Base-by-base conservation (phyloP, 2,888 invertebrate species). In the Rhaphigaster nebulosa region DNA sequence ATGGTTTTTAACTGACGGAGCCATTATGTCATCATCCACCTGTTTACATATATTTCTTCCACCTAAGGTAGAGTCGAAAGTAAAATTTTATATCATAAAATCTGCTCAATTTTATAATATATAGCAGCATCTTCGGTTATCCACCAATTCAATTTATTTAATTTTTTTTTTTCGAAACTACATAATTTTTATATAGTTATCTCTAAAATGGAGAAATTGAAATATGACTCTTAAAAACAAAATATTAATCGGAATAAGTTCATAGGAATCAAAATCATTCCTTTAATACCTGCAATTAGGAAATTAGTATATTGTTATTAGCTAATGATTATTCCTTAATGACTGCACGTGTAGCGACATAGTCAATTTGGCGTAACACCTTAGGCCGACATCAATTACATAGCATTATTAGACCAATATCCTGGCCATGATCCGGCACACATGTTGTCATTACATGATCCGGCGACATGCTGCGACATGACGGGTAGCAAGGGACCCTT, bases 261-360 rank as follows among this genome's bases (percentile, higher is more conserved):
- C 15, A 29, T 29, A 65, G 15, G 15, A 65, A 29, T 60, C 13
- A 60, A n/a, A 1, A 13, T 0, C n/a, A n/a, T 10, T 29, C 10
- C 65, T 15, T 20, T 15, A 34, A 34, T 4, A 38, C 18, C 20
- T 23, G 20, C 38, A 76, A 76, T 76, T 38, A 76, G 70, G 1
- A 70, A 38, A 76, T 76, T 76, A 76, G 70, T 76, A 34, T 76
- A 76, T 76, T 34, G 70, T 76, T 76, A 76, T 76, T 38, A 76
- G 38, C 34, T 12, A 38, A 23, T 6, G 29, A 34, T 34, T 20
- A 76, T 18, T 20, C 70, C 4, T 20, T 76, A 38, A 76, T 76
- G 70, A 76, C 38, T 76, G 70, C 70, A 76, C 70, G 38, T 76
- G 70, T 76, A 76, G 70, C 70, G 38, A 76, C 70, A 76, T 76